Base-by-base conservation (phyloP, 2,797 vertebrate genomes). In the Aphelocoma californica region DNA sequence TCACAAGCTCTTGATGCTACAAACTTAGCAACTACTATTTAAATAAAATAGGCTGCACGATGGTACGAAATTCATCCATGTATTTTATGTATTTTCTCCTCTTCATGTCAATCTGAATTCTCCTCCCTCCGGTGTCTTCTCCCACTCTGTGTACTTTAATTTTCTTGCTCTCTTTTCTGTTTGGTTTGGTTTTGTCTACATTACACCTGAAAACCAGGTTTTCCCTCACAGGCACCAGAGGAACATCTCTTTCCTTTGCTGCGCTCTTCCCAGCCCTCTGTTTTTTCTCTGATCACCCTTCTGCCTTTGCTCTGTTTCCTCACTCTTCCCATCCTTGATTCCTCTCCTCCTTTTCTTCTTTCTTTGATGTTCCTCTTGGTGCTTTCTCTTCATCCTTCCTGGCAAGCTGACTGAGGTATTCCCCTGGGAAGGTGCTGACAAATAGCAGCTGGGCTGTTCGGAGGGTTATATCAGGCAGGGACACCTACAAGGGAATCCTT, bases 301-400 rank as follows among this genome's bases (percentile, higher is more conserved):
- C 78, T 90, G 51, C 64, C 64, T 83, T 86, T 84, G 58, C 62
- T 91, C 69, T 65, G 56, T 89, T 95, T 83, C 34, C 73, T 84
- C 56, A 31, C 47, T 77, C 60, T 88, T 80, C 78, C 67, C 53
- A 82, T 44, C 58, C 77, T 75, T 88, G 23, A 74, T 85, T 95
- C 86, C 51, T 80, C 56, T 65, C 45, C 54, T 92, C 64, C 26
- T 70, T 67, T 65, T 78, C 32, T 72, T 74, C 50, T 64, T 86
- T 64, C 77, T 80, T 86, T 93, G 57, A 47, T 65, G 51, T 66
- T 93, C 48, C 42, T 62, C 78, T 72, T 56, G 42, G 77, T 88
- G 47, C 74, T 83, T 92, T 92, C 88, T 91, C n/a, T 82, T 90
- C 74, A 88, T 57, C 57, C 72, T 81, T 85, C 81, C 73, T 81